These are phyloP conservation scores for Melipona quadrifasciata DNA, from an alignment of 1,140 invertebrate genomes.

Conservation along the genomic window DNA sequence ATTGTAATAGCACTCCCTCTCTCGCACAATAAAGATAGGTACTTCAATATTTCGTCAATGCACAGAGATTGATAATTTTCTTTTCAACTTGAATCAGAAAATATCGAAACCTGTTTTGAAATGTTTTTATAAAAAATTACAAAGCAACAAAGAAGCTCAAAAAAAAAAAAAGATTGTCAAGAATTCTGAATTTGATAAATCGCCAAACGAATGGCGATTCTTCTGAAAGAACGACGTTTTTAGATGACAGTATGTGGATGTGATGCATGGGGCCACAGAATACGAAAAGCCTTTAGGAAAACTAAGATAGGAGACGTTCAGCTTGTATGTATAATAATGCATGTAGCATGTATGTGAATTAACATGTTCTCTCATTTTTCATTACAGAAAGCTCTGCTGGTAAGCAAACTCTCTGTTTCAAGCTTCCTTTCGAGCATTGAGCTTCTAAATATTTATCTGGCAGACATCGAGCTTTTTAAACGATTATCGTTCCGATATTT, in stretches of 20 bases:
- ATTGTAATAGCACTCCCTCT: not conserved
- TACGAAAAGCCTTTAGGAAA: slow-evolving; percentile 80
- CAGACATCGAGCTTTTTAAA: slow-evolving; percentile 25
- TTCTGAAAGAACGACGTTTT: slow-evolving; percentile 75
- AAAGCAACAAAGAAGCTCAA: not conserved
- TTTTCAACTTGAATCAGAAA: not conserved
- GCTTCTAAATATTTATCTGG: not conserved
- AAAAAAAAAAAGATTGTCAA: not conserved
- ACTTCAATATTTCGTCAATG: not conserved
- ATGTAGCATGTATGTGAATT: slow-evolving; percentile 77
- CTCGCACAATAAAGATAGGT: not conserved
- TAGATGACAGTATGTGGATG: slow-evolving; percentile 81
- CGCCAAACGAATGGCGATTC: slow-evolving; percentile 26
- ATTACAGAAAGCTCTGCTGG: slow-evolving; percentile 78
- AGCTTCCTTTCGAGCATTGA: not conserved
- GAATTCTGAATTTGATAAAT: slow-evolving; percentile 13
- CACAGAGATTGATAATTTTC: not conserved
- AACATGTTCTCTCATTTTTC: slow-evolving; percentile 65
- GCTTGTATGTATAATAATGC: slow-evolving; percentile 81
- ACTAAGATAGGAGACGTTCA: slow-evolving; percentile 80
- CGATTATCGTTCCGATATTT: not conserved
- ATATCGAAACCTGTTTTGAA: slow-evolving; percentile 7
- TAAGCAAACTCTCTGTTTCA: slow-evolving; percentile 70
- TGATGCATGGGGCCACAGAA: slow-evolving; percentile 79
- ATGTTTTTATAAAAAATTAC: no score